These are phyloP conservation scores for Poeciliopsis paucimaculata DNA, from an alignment of 2,797 vertebrate genomes.

Conservation along the genomic window DNA sequence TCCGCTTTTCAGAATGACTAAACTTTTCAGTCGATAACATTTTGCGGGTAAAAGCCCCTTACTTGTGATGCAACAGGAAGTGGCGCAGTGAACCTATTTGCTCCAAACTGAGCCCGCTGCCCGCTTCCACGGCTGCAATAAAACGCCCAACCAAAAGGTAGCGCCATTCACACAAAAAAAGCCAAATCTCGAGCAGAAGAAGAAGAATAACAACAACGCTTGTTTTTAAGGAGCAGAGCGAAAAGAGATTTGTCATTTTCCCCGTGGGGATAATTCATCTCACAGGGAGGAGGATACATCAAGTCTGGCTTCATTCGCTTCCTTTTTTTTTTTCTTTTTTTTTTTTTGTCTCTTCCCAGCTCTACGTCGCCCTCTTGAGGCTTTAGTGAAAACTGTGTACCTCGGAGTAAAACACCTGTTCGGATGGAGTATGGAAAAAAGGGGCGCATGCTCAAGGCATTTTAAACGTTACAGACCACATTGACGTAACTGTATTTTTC, in stretches of 20 bases:
- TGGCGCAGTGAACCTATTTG: neutral
- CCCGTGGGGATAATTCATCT: neutral
- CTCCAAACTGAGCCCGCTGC: neutral
- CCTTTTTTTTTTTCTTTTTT: neutral
- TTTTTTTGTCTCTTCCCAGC: neutral
- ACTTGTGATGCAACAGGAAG: neutral
- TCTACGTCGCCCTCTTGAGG: neutral
- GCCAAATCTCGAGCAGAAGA: neutral
- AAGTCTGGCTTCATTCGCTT: neutral
- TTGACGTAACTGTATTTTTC: neutral
- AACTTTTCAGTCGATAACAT: neutral
- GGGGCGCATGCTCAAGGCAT: neutral
- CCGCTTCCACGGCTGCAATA: neutral
- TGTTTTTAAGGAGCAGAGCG: neutral
- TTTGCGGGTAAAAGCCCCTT: neutral
- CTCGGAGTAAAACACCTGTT: neutral
- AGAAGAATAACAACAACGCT: neutral
- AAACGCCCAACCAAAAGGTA: neutral
- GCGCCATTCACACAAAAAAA: neutral
- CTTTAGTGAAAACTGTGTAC: neutral
- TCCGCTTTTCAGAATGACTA: neutral
- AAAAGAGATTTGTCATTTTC: neutral
- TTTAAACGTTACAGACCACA: neutral
- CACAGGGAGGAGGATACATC: neutral
- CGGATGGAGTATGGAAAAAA: neutral